Conservation (phyloP, 2,888 invertebrate genomes). For the Branchipolynoe longqiensis region DNA sequence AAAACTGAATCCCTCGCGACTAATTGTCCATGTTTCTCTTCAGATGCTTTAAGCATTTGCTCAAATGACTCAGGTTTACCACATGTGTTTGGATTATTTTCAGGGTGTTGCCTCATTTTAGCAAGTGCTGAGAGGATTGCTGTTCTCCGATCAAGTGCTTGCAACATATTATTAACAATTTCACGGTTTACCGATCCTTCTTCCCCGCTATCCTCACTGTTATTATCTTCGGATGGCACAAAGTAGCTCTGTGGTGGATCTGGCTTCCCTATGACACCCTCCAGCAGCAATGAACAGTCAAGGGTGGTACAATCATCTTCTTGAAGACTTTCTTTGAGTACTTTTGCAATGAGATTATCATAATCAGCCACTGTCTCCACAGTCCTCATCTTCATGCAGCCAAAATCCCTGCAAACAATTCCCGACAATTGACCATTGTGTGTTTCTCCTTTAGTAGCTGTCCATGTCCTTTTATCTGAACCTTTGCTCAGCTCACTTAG, state of each 20-base stretch:
- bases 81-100: background rate
- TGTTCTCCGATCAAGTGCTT: conserved; percentile 4
- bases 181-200: too few species aligned
- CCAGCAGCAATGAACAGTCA: conserved; percentile 6
- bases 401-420: background rate
- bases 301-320: too few species aligned
- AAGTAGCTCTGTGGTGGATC: background rate
- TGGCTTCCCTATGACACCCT: too few species aligned
- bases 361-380: too few species aligned
- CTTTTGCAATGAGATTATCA: conserved; percentile 21
- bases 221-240: background rate
- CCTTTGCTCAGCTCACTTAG: background rate
- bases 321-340: conserved; percentile 32
- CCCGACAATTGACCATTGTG: too few species aligned
- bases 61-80: conserved; percentile 29
- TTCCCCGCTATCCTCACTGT: background rate
- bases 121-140: conserved; percentile 6
- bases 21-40: background rate
- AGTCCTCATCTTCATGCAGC: too few species aligned
- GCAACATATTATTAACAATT: background rate
- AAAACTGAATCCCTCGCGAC: too few species aligned
- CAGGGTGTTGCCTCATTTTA: conserved; percentile 8
- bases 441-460: background rate
- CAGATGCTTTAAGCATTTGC: background rate
- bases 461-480: background rate